These are phyloP conservation scores for Holacanthus passer DNA, from an alignment of 2,113 vertebrate species.

Conservation along the genomic window DNA sequence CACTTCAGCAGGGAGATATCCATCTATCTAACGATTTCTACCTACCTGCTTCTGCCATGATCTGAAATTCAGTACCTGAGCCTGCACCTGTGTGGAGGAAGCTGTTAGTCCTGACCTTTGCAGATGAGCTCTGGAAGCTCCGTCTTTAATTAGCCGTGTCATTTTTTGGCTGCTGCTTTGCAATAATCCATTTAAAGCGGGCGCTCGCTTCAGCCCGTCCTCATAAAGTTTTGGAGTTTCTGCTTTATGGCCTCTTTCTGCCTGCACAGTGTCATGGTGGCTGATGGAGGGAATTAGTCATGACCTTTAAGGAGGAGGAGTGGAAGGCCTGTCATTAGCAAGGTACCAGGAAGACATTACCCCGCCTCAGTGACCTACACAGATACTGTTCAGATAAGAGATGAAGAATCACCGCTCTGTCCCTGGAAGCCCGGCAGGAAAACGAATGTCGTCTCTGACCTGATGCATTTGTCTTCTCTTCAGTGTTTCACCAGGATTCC, in stretches of 20 bases:
- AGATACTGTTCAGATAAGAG: slow-evolving; percentile 68
- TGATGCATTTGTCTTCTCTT: neutral
- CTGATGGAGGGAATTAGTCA: slow-evolving; percentile 67
- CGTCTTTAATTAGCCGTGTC: slow-evolving; percentile 37
- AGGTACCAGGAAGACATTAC: slow-evolving; percentile 71
- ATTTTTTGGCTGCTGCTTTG: slow-evolving; percentile 32
- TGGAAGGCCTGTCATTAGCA: slow-evolving; percentile 67
- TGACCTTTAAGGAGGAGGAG: slow-evolving; percentile 71
- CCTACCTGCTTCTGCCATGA: neutral
- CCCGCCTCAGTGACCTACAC: slow-evolving; percentile 60
- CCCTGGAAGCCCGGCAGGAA: slow-evolving; percentile 41
- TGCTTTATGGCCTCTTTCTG: slow-evolving; percentile 31
- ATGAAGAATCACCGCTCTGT: slow-evolving; percentile 68
- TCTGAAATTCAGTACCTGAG: neutral
- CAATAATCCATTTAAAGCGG: slow-evolving; percentile 9
- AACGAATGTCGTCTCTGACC: slow-evolving; percentile 35
- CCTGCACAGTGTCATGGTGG: slow-evolving; percentile 45
- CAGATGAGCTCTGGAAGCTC: neutral
- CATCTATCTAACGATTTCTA: no score
- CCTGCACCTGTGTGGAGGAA: slow-evolving; percentile 11
- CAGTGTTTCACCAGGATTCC: neutral
- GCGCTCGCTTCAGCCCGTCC: neutral
- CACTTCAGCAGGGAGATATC: neutral
- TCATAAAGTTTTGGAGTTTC: slow-evolving; percentile 36
- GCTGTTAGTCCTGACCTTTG: slow-evolving; percentile 55